These are phyloP conservation scores for Acrocephalus scirpaceus DNA, from an alignment of 2,797 vertebrate genomes.

Conservation along the genomic window DNA sequence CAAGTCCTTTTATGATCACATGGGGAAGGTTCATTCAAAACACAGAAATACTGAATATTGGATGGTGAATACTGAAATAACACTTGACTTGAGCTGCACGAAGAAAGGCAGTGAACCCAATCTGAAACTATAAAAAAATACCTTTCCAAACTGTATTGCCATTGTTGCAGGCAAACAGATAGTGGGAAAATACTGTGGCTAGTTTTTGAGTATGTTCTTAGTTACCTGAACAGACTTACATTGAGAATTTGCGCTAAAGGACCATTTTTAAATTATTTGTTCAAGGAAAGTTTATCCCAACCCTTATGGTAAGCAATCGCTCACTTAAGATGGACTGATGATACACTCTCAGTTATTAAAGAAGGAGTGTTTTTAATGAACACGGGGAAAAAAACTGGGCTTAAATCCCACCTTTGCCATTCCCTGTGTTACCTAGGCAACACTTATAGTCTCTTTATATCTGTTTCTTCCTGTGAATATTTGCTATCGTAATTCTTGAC, in stretches of 20 bases:
- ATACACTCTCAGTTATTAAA: neutral
- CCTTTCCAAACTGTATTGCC: neutral
- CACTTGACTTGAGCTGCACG: constrained; percentile 5
- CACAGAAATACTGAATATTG: constrained; percentile 33
- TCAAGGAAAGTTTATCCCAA: neutral
- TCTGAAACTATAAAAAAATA: constrained; percentile 4
- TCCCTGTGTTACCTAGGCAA: constrained; percentile 29
- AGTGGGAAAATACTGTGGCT: neutral
- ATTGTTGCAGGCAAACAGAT: neutral
- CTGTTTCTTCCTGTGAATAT: constrained; percentile 13
- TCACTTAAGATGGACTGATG: neutral
- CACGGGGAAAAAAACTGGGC: neutral
- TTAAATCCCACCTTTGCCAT: constrained; percentile 34
- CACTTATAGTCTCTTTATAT: neutral
- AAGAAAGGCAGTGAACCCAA: constrained; percentile 26
- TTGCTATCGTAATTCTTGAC: constrained; percentile 8
- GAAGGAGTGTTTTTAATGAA: neutral
- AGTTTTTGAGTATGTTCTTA: neutral
- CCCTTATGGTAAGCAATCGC: fast-evolving
- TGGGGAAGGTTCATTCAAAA: constrained; percentile 49
- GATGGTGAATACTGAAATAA: constrained; percentile 48
- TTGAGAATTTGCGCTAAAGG: neutral
- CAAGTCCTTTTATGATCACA: constrained; percentile 43
- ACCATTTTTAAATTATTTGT: neutral
- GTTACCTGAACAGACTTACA: neutral